Evolutionary conservation across 1,140 invertebrate species (phyloP).

Genomic region (Aricia agestis): DNA sequence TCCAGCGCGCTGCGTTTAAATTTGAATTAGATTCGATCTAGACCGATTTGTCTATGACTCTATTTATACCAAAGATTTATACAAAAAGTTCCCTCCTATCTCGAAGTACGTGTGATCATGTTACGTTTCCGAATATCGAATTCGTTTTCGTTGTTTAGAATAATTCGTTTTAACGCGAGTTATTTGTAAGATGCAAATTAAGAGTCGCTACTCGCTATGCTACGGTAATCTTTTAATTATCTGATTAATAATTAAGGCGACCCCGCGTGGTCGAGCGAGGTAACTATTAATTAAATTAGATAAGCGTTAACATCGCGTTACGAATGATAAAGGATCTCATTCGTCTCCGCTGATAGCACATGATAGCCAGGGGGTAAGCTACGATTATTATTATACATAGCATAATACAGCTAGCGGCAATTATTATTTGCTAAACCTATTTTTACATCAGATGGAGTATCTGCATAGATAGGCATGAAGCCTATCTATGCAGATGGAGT

Average conservation of each 20-base stretch:
- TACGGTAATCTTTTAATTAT: conserved; percentile 18
- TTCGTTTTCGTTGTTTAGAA: conserved; percentile 24
- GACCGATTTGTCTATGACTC: conserved; percentile 72
- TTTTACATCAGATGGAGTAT: no score
- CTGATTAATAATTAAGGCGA: background rate
- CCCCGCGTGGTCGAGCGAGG: background rate
- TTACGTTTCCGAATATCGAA: background rate
- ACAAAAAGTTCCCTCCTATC: conserved; percentile 14
- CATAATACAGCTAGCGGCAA: no score
- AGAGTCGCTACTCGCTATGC: conserved; percentile 15
- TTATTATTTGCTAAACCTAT: no score
- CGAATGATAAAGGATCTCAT: background rate
- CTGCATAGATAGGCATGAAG: no score
- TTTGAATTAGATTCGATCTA: conserved; percentile 66
- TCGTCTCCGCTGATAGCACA: background rate
- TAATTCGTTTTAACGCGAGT: conserved; percentile 57
- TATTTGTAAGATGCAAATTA: conserved; percentile 41
- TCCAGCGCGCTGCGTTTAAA: conserved; percentile 62
- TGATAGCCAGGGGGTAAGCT: background rate
- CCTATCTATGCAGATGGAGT: no score
- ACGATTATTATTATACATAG: background rate
- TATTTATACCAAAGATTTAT: background rate
- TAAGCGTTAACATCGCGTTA: background rate
- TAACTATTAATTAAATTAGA: conserved; percentile 15
- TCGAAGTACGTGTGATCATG: background rate